These are phyloP conservation scores for Philypnodon macrostomus DNA, from an alignment of 2,797 vertebrate genomes.

Conservation along the genomic window DNA sequence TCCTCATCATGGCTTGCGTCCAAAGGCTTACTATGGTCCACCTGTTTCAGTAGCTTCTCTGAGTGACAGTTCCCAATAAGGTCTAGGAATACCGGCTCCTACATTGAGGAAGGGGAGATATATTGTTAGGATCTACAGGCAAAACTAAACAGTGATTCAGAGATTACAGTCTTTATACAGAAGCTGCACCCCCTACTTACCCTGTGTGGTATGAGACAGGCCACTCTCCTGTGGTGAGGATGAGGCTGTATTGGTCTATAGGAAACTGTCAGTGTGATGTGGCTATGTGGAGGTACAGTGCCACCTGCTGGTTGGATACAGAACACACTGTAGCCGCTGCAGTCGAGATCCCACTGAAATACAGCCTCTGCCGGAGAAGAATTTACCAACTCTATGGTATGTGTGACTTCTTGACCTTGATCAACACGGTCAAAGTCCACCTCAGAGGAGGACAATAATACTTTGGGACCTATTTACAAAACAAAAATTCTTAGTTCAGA, in stretches of 20 bases:
- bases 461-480: slow-evolving; percentile 77
- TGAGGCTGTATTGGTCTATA: slow-evolving; percentile 82
- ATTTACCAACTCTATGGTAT: slow-evolving; percentile 81
- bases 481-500: no score
- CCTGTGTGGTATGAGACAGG: slow-evolving; percentile 87
- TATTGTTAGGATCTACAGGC: not conserved
- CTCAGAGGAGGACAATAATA: slow-evolving; percentile 75
- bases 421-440: slow-evolving; percentile 82
- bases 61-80: slow-evolving; percentile 91
- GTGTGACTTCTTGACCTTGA: slow-evolving; percentile 61
- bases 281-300: slow-evolving; percentile 70
- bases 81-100: slow-evolving; percentile 89
- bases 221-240: slow-evolving; percentile 81
- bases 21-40: no score
- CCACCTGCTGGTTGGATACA: slow-evolving; percentile 78
- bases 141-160: not conserved
- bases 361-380: slow-evolving; percentile 70
- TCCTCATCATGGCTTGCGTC: slow-evolving; percentile 65
- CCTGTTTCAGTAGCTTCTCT: slow-evolving; percentile 65
- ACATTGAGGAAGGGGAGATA: not conserved
- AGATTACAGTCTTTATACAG: not conserved
- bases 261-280: slow-evolving; percentile 66
- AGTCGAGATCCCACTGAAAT: slow-evolving; percentile 88
- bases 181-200: slow-evolving; percentile 66
- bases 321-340: slow-evolving; percentile 83